These are phyloP conservation scores for Noctua janthe DNA, from an alignment of 2,888 invertebrate species.

Conservation along the genomic window DNA sequence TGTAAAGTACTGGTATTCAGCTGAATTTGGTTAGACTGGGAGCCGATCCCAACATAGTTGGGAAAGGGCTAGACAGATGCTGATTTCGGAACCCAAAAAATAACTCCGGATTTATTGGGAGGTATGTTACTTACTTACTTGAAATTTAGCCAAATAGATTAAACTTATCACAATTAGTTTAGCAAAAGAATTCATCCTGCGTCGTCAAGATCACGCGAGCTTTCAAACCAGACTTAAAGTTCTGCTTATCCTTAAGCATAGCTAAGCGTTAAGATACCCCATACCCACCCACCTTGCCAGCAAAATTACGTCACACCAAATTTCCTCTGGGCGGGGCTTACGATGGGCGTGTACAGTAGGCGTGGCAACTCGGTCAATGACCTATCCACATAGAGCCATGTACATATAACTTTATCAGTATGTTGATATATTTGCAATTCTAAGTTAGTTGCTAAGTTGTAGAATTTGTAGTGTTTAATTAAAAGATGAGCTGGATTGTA, in stretches of 20 bases:
- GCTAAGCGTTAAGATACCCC: constrained; percentile 21
- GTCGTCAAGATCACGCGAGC: no score
- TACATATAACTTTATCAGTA: constrained; percentile 71
- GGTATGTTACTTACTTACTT: neutral
- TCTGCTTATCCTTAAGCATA: constrained; percentile 9
- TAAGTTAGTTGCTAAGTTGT: constrained; percentile 69
- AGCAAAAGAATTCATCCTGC: neutral
- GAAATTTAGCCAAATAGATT: neutral
- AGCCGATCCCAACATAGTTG: neutral
- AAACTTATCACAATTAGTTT: neutral
- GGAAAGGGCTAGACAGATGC: neutral
- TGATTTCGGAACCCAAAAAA: neutral
- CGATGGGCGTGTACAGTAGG: constrained; percentile 80
- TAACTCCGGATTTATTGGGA: neutral
- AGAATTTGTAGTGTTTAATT: constrained; percentile 43
- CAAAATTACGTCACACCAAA: constrained; percentile 69
- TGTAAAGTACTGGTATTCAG: neutral
- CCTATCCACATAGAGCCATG: constrained; percentile 70
- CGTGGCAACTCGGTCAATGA: constrained; percentile 83
- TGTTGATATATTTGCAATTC: constrained; percentile 83
- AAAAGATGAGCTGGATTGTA: constrained; percentile 27
- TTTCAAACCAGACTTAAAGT: neutral
- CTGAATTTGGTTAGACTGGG: neutral
- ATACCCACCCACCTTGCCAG: constrained; percentile 15
- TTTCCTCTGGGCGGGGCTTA: constrained; percentile 79